phyloP scores from a whole-genome alignment of 2,113 vertebrate species.

The Scartelaos histophorus region DNA sequence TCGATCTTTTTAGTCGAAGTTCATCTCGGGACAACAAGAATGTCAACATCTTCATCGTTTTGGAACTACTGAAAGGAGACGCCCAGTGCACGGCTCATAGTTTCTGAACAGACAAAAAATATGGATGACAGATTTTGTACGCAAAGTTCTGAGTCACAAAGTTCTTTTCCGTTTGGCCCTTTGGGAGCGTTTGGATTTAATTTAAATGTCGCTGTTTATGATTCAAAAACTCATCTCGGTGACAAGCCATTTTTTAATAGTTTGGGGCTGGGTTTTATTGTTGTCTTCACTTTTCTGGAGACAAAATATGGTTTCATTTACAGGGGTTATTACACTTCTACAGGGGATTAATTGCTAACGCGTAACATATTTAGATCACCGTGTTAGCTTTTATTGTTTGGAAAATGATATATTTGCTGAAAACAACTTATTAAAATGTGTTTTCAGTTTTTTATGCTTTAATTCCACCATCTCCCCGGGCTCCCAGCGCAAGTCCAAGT shows the following conservation, averaged over 20 bases:
- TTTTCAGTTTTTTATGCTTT: too few species aligned
- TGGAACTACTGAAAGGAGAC: constrained; percentile 11
- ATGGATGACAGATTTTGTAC: background rate
- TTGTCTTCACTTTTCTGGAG: constrained; percentile 20
- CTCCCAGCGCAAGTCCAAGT: too few species aligned
- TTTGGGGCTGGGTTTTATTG: constrained; percentile 30
- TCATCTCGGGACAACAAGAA: constrained; percentile 21
- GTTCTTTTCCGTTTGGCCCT: constrained; percentile 15
- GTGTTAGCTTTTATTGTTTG: too few species aligned
- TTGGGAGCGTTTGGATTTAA: constrained; percentile 29
- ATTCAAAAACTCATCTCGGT: background rate
- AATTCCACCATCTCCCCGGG: too few species aligned
- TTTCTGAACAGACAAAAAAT: background rate
- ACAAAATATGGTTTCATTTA: background rate
- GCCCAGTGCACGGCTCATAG: constrained; percentile 43
- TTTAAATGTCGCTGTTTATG: constrained; percentile 15
- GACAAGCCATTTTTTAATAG: constrained; percentile 7
- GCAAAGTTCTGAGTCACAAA: constrained; percentile 27
- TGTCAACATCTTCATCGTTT: constrained; percentile 4
- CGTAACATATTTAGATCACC: too few species aligned
- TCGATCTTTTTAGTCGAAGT: background rate
- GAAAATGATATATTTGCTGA: too few species aligned
- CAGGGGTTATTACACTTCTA: too few species aligned
- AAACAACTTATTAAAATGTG: too few species aligned
- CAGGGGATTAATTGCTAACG: too few species aligned